Percentiles rank a stretch among this genome's conserved stretches.
Evolutionary conservation across 2,888 invertebrate genomes (phyloP).

Genomic region (Erannis defoliaria): DNA sequence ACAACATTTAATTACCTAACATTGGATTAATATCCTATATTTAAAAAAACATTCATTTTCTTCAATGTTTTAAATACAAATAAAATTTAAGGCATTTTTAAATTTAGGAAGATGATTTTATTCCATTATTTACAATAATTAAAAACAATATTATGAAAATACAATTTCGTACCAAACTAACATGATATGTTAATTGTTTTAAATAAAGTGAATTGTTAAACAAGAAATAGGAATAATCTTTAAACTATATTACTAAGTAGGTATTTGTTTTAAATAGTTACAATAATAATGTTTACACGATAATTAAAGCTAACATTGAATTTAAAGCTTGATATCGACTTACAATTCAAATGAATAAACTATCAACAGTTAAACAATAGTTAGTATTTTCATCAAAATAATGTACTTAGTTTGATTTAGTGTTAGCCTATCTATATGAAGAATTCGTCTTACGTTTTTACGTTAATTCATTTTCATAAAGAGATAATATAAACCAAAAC

Average conservation of each 20-base stretch:
- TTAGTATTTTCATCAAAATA: background rate
- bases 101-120: constrained; percentile 33
- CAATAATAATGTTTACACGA: constrained; percentile 58
- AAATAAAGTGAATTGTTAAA: constrained; percentile 49
- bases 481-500: background rate
- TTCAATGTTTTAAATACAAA: constrained; percentile 48
- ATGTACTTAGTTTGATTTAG: constrained; percentile 11
- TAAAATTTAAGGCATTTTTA: constrained; percentile 52
- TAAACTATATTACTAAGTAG: constrained; percentile 32
- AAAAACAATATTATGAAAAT: constrained; percentile 31
- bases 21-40: constrained; percentile 56
- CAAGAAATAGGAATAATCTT: constrained; percentile 39
- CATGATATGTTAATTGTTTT: constrained; percentile 57
- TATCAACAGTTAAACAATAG: constrained; percentile 10
- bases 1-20: constrained; percentile 81
- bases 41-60: constrained; percentile 43
- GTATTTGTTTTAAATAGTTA: constrained; percentile 60
- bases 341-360: constrained; percentile 51
- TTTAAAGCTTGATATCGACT: constrained; percentile 85
- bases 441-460: background rate
- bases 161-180: constrained; percentile 45
- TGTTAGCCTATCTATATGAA: constrained; percentile 2
- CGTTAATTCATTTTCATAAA: background rate
- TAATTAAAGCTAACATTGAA: constrained; percentile 86
- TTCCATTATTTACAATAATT: constrained; percentile 17